phyloP scores from a whole-genome alignment of 1,140 invertebrate genomes.

The Argopecten irradians region DNA sequence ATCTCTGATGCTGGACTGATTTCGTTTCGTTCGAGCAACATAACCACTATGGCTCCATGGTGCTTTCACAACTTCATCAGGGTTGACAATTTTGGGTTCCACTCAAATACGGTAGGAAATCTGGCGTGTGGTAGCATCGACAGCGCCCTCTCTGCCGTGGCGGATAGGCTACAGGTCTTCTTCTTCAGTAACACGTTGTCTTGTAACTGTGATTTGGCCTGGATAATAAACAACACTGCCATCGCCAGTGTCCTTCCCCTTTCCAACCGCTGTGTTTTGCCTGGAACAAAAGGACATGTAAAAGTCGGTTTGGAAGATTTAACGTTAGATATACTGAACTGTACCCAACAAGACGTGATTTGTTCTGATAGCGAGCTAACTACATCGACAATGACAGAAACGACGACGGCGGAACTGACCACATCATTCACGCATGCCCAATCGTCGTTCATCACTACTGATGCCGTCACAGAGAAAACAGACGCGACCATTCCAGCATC shows the following conservation, averaged over 20 bases:
- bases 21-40: neutral
- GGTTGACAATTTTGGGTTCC: neutral
- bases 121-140: neutral
- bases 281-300: neutral
- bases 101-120: neutral
- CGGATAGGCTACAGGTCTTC: neutral
- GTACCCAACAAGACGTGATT: neutral
- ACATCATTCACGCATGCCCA: neutral
- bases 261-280: neutral
- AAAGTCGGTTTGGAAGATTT: neutral
- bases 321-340: neutral
- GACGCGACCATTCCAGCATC: neutral
- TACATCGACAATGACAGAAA: neutral
- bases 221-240: neutral
- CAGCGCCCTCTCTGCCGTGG: neutral
- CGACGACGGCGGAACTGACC: neutral
- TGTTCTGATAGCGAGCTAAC: neutral
- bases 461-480: neutral
- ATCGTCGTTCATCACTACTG: neutral
- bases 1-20: neutral
- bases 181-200: neutral
- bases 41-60: neutral
- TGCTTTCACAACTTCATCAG: neutral
- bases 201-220: neutral
- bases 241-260: neutral